These are phyloP conservation scores for Donacobius atricapilla DNA, from an alignment of 2,113 vertebrate species.

Conservation along the genomic window DNA sequence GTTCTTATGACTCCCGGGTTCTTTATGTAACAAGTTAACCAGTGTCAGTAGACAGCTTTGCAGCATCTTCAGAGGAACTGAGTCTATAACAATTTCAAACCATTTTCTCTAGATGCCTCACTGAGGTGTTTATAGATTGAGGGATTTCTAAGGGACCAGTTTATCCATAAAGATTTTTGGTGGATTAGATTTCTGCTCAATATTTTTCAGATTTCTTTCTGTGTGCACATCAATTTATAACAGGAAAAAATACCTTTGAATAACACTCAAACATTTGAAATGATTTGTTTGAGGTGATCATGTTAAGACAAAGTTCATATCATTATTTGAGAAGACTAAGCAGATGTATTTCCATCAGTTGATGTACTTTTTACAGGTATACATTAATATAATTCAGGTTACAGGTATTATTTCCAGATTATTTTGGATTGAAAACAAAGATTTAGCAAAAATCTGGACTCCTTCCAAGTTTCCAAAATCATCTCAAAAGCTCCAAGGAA, in stretches of 20 bases:
- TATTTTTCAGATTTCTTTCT: background rate
- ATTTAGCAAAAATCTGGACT: slow-evolving; percentile 21
- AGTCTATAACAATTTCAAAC: background rate
- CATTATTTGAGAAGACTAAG: background rate
- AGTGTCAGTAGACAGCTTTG: background rate
- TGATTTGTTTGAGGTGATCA: background rate
- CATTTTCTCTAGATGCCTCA: background rate
- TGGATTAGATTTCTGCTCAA: background rate
- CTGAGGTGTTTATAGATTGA: background rate
- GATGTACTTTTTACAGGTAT: background rate
- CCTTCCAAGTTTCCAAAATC: slow-evolving; percentile 33
- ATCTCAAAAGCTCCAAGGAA: background rate
- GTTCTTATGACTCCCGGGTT: background rate
- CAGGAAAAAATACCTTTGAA: background rate
- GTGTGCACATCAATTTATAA: rapidly evolving
- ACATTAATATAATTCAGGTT: background rate
- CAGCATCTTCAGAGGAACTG: background rate
- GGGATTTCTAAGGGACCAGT: background rate
- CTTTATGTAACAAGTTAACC: background rate
- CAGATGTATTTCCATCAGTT: background rate
- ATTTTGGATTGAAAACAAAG: slow-evolving; percentile 50
- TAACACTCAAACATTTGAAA: background rate
- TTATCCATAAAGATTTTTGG: background rate
- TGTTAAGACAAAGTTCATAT: background rate
- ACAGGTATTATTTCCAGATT: slow-evolving; percentile 38